Percentiles rank a stretch among this genome's conserved stretches.
Conservation (phyloP, 2,797 vertebrate genomes). For the Anas bernieri region DNA sequence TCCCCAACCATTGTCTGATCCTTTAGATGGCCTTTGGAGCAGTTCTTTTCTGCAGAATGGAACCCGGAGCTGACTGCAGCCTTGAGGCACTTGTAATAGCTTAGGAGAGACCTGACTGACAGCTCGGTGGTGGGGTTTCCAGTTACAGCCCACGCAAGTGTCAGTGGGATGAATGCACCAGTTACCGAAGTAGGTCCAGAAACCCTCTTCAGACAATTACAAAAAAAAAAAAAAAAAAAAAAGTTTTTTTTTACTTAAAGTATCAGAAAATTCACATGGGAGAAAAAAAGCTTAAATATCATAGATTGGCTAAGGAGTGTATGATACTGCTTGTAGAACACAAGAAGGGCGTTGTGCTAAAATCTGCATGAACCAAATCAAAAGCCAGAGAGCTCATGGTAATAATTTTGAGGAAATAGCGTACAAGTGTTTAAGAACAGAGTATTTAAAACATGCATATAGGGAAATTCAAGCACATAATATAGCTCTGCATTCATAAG, state of each 20-base stretch:
- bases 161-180: background rate
- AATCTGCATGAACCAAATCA: background rate
- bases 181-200: background rate
- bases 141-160: background rate
- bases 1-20: background rate
- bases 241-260: background rate
- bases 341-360: background rate
- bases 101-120: background rate
- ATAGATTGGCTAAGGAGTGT: background rate
- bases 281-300: background rate
- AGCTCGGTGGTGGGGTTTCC: background rate
- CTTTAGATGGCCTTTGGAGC: background rate
- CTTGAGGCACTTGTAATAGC: background rate
- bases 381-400: background rate
- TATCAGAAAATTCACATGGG: background rate
- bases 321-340: background rate
- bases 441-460: background rate
- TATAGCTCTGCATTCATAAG: rapidly evolving
- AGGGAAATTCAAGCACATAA: background rate
- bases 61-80: background rate
- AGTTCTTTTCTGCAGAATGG: background rate
- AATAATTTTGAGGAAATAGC: background rate
- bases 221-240: background rate
- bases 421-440: background rate
- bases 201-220: background rate